Evolutionary conservation across 2,888 invertebrate species (phyloP).

Genomic region (Tricholauxania praeusta): DNA sequence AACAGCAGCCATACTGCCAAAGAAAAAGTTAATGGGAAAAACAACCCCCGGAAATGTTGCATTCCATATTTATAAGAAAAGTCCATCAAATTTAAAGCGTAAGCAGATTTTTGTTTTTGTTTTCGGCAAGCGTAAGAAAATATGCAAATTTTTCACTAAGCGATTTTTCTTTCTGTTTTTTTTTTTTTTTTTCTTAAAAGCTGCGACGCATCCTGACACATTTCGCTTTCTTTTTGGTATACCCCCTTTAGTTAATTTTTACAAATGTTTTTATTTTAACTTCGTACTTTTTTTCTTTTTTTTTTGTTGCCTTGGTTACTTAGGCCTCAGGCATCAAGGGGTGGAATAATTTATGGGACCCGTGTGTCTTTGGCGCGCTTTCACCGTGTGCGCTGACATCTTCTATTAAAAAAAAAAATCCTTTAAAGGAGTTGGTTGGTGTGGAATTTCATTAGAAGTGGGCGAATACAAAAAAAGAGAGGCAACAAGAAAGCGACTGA

Average conservation of each 20-base stretch:
- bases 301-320: background rate
- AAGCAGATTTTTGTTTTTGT: background rate
- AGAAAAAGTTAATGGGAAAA: slow-evolving; percentile 1
- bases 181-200: slow-evolving; percentile 3
- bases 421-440: slow-evolving; percentile 19
- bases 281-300: background rate
- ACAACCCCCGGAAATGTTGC: slow-evolving; percentile 16
- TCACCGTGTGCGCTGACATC: slow-evolving; percentile 19
- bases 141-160: slow-evolving; percentile 32
- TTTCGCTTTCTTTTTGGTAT: slow-evolving; percentile 2
- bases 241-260: slow-evolving; percentile 36
- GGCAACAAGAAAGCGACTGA: background rate
- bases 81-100: slow-evolving; percentile 14
- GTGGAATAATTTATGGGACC: slow-evolving; percentile 32
- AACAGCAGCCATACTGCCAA: too few relatives aligned
- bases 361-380: slow-evolving; percentile 23
- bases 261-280: slow-evolving; percentile 26
- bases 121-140: background rate
- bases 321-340: slow-evolving; percentile 17
- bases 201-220: slow-evolving; percentile 20
- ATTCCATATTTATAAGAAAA: slow-evolving; percentile 2
- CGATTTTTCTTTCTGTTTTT: slow-evolving; percentile 20
- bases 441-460: too few relatives aligned
- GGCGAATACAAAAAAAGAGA: too few relatives aligned
- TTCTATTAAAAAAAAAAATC: slow-evolving; percentile 14